Conservation (phyloP, 2,113 vertebrate species). For the Platysteira castanea region DNA sequence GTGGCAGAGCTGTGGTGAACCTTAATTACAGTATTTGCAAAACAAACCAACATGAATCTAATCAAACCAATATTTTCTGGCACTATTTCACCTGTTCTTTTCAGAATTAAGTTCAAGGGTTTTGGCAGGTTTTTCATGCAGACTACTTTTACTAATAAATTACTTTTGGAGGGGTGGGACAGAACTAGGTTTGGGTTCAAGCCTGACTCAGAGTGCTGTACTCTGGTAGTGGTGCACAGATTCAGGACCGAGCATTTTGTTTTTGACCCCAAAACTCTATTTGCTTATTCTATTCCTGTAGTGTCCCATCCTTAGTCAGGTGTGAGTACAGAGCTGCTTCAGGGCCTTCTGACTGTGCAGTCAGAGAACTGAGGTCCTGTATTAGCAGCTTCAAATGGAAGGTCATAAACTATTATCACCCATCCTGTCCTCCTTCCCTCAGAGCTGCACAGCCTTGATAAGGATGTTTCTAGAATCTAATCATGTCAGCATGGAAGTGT, state of each 20-base stretch:
- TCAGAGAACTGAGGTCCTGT: background rate
- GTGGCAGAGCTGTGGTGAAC: background rate
- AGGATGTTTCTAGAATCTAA: background rate
- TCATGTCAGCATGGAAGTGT: background rate
- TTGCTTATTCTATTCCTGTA: background rate
- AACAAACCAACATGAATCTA: background rate
- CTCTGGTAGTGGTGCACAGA: background rate
- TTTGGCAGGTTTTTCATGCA: background rate
- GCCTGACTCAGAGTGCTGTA: background rate
- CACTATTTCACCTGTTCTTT: background rate
- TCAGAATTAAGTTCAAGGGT: background rate
- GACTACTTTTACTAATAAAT: background rate
- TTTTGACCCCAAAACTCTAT: background rate
- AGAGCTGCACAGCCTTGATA: background rate
- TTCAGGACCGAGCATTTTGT: background rate
- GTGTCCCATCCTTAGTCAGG: background rate
- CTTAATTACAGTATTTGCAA: background rate
- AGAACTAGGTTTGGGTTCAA: background rate
- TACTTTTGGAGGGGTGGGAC: rapidly evolving
- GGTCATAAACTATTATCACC: background rate
- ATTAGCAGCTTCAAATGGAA: background rate
- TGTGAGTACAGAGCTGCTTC: background rate
- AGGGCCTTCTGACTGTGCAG: background rate
- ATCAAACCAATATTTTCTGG: background rate
- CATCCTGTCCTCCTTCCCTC: background rate